A percentile compares a stretch with the other conserved stretches of the same genome.
phyloP scores from a whole-genome alignment of 1,140 invertebrate genomes.

The Drosophila nasuta region DNA sequence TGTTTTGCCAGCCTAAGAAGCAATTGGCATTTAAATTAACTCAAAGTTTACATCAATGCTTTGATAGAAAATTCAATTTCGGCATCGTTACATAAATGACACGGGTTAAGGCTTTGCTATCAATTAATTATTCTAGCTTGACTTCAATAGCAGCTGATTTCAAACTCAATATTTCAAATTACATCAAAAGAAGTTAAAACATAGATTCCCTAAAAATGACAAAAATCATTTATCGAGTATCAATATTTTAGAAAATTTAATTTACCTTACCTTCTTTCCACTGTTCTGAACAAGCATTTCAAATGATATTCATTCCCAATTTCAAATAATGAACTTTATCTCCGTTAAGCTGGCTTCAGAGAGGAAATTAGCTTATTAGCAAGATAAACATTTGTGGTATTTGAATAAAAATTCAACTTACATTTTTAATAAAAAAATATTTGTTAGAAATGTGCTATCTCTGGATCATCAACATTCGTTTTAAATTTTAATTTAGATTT shows the following conservation, averaged over 20 bases:
- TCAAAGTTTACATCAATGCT: constrained; percentile 46
- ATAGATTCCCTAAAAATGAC: no score
- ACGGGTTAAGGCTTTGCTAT: constrained; percentile 26
- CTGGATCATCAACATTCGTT: constrained; percentile 12
- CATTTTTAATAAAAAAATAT: constrained; percentile 54
- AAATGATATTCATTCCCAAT: no score
- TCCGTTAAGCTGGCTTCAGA: no score
- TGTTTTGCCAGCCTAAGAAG: constrained; percentile 2
- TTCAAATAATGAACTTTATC: no score
- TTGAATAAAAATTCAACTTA: constrained; percentile 42
- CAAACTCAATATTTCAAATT: constrained; percentile 8
- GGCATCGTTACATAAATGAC: constrained; percentile 18
- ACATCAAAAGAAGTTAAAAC: background rate
- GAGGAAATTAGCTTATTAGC: constrained; percentile 58
- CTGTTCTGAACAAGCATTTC: no score
- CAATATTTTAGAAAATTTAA: no score
- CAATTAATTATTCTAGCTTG: constrained; percentile 41
- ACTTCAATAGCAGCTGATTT: constrained; percentile 37
- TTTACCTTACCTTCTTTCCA: no score
- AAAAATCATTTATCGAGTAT: no score
- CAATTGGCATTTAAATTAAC: constrained; percentile 54
- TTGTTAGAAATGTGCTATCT: no score
- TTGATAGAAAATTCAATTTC: constrained; percentile 32
- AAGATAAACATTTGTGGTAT: constrained; percentile 31
- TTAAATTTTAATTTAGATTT: constrained; percentile 25